Conservation (phyloP, 2,113 vertebrate species). For the Sinocyclocheilus anshuiensis region DNA sequence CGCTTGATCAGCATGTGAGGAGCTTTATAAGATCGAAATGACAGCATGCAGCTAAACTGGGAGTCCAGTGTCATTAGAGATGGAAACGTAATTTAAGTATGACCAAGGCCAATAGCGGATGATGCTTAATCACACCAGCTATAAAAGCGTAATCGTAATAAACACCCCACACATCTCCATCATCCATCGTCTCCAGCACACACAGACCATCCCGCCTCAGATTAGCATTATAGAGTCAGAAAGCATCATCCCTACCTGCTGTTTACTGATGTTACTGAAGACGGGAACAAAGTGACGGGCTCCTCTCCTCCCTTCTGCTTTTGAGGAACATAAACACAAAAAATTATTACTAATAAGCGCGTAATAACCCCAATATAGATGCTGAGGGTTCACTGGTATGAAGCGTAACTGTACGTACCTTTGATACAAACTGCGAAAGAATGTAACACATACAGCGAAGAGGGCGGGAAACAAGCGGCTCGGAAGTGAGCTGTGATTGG, state of each 20-base stretch:
- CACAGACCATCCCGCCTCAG: not conserved
- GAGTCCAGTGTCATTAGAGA: not conserved
- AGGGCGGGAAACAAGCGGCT: slow-evolving; percentile 32
- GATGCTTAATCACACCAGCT: not conserved
- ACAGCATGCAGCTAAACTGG: not conserved
- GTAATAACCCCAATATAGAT: not conserved
- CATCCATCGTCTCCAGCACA: not conserved
- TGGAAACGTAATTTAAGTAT: not conserved
- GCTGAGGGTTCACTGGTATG: not conserved
- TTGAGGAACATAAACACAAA: not conserved
- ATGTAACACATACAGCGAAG: slow-evolving; percentile 30
- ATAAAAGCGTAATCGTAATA: not conserved
- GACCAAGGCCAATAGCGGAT: not conserved
- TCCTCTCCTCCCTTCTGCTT: slow-evolving; percentile 12
- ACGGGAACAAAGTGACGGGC: slow-evolving; percentile 33
- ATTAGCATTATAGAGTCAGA: not conserved
- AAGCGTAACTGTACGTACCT: not conserved
- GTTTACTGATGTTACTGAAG: slow-evolving; percentile 24
- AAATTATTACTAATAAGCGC: not conserved
- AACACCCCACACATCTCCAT: not conserved
- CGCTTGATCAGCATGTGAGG: not conserved
- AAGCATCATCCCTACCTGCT: slow-evolving; percentile 37
- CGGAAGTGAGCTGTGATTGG: slow-evolving; percentile 26
- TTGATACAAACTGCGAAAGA: slow-evolving; percentile 26
- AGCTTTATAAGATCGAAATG: not conserved